Percentiles rank a stretch among this genome's conserved stretches.
These are phyloP conservation scores for Oeneis ivallda DNA, from an alignment of 2,888 invertebrate species.

Conservation along the genomic window DNA sequence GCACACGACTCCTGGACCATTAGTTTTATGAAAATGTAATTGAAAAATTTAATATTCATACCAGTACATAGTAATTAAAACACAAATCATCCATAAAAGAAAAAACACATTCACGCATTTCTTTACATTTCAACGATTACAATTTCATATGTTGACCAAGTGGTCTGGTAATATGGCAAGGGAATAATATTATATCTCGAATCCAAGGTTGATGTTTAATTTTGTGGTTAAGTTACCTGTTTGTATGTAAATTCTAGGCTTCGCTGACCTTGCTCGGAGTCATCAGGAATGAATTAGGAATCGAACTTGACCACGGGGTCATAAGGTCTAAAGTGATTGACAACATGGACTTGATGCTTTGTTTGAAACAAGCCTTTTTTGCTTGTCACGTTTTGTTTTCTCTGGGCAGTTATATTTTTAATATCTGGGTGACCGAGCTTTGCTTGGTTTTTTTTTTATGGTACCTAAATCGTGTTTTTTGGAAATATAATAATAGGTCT, in stretches of 20 bases:
- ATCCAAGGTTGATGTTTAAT: background rate
- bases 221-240: slow-evolving; percentile 43
- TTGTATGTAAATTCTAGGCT: slow-evolving; percentile 71
- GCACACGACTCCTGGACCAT: background rate
- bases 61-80: too few relatives aligned
- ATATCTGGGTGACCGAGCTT: too few relatives aligned
- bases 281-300: slow-evolving; percentile 72
- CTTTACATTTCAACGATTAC: background rate
- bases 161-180: slow-evolving; percentile 1
- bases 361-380: slow-evolving; percentile 48
- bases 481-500: too few relatives aligned
- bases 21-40: background rate
- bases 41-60: too few relatives aligned
- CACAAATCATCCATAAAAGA: background rate
- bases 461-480: too few relatives aligned
- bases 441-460: too few relatives aligned
- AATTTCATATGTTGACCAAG: background rate
- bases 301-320: slow-evolving; percentile 75
- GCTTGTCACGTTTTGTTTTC: slow-evolving; percentile 35
- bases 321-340: slow-evolving; percentile 64
- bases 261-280: slow-evolving; percentile 56
- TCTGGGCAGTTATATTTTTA: background rate
- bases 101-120: background rate
- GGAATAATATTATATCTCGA: background rate
- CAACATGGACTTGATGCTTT: slow-evolving; percentile 50